These are phyloP conservation scores for Hartigia nigra DNA, from an alignment of 2,888 invertebrate species.

Conservation along the genomic window DNA sequence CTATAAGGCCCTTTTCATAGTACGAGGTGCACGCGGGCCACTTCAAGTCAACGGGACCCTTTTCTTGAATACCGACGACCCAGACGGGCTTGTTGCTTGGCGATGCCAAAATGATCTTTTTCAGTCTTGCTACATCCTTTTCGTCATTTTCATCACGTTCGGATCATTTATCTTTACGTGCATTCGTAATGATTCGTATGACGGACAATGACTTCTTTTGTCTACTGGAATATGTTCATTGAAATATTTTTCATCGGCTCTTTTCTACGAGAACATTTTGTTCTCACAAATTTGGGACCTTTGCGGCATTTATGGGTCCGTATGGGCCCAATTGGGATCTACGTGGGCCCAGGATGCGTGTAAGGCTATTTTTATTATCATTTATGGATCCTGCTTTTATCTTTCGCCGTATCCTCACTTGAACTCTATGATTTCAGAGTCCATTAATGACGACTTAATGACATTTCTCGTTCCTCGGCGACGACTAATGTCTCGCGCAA, in stretches of 20 bases:
- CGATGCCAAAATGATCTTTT: conserved; percentile 52
- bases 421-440: neutral
- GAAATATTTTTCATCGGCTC: neutral
- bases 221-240: neutral
- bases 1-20: conserved; percentile 39
- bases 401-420: neutral
- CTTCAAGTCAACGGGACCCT: conserved; percentile 47
- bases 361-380: neutral
- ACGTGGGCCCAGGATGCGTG: accelerated
- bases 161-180: neutral
- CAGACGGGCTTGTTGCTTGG: conserved; percentile 35
- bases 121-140: conserved; percentile 30
- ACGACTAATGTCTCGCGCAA: neutral
- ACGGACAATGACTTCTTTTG: neutral
- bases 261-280: neutral
- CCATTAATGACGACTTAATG: neutral
- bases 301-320: neutral
- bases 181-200: neutral
- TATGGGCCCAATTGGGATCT: neutral
- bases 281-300: neutral
- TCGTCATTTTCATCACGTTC: neutral
- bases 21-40: conserved; percentile 51
- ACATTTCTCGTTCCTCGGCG: neutral
- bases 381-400: neutral
- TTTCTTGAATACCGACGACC: conserved; percentile 40